Base-by-base conservation (phyloP, 2,888 invertebrate species). In the Nemapogon koenigi region DNA sequence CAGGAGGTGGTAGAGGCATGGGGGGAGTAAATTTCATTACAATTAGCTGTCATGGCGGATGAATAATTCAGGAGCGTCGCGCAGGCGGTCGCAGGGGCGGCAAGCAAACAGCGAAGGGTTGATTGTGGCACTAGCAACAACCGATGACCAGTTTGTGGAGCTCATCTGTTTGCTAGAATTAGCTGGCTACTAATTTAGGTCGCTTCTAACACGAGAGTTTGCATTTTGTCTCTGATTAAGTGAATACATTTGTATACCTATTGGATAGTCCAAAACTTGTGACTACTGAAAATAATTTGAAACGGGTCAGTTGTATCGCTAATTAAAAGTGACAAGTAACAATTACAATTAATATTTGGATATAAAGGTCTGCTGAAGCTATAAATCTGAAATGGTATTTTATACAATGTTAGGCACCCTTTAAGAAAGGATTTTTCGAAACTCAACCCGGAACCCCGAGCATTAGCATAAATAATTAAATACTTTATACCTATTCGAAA, bases 11-110 rank as follows among this genome's bases (percentile, higher is more conserved):
- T 16, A 16, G 17, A 15, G 26, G 33, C 11, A 27, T 17, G 39
- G 56, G 56, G 56, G 61, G 66, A 59, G 63, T 68, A 73, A 78
- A 78, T 76, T 75, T 70, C 66, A 78, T 78, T 76, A 78, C 75
- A 78, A 78, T 78, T 78, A 78, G 75, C 70, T 49, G 62, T 62
- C 59, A 63, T 61, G 53, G 49, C 49, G 58, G 55, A 69, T 78
- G 75, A 71, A 78, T 78, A 57, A 78, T 76, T 70, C 76, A 78
- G 53, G 40, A 40, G 40, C 26, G 13, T 11, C 14, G 37, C 22
- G 28, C 41, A 55, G 57, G 59, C 53, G 52, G 55, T 51, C 50
- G 53, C 49, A 57, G 55, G 51, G 51, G 31, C 57, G 54, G 55
- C 28, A 26, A 15, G 39, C 25, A 75, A 75, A 73, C 73, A 73